Evolutionary conservation across 2,113 vertebrate genomes (phyloP).

Genomic region (Notothenia coriiceps): DNA sequence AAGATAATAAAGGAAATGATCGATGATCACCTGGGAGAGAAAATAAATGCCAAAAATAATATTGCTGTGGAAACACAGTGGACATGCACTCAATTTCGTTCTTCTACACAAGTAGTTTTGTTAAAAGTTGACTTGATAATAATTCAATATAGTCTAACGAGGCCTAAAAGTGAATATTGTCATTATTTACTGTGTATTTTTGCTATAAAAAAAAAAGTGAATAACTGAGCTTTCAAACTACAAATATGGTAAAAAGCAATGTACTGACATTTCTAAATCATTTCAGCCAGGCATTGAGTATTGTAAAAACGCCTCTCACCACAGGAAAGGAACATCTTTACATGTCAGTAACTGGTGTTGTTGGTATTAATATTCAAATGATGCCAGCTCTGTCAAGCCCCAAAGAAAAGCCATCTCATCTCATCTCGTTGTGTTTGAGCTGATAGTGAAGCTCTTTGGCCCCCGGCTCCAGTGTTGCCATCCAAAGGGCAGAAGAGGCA

Average conservation of each 20-base stretch:
- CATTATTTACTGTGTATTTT: neutral
- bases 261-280: neutral
- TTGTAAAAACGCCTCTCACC: neutral
- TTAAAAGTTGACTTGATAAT: neutral
- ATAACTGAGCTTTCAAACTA: neutral
- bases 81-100: neutral
- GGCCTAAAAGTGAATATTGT: neutral
- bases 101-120: neutral
- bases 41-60: neutral
- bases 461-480: constrained; percentile 40
- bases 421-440: constrained; percentile 1
- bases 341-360: constrained; percentile 2
- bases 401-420: constrained; percentile 16
- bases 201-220: neutral
- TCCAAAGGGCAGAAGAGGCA: constrained; percentile 51
- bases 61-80: neutral
- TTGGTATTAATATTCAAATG: constrained; percentile 14
- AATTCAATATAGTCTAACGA: neutral
- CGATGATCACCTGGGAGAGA: too few relatives aligned
- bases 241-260: neutral
- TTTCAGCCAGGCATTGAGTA: neutral
- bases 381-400: constrained; percentile 1
- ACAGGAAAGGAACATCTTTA: neutral
- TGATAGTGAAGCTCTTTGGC: constrained; percentile 33
- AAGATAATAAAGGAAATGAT: neutral